Conservation (phyloP, 2,888 invertebrate genomes). For the Eupithecia subfuscata region DNA sequence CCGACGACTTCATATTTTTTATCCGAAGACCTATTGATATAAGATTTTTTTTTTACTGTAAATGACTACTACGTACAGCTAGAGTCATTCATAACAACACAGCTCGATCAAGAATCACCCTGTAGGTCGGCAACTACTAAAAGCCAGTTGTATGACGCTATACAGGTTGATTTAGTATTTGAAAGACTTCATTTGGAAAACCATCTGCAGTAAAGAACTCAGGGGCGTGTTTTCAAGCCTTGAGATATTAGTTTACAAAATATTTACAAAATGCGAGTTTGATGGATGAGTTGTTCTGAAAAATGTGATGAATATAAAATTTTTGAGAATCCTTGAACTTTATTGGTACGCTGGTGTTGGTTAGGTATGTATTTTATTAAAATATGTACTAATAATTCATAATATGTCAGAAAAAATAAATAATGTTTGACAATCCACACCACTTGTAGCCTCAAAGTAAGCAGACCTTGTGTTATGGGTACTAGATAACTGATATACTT, state of each 20-base stretch:
- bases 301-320: background rate
- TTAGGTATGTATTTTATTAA: too few species aligned
- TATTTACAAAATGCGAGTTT: background rate
- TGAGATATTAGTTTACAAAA: constrained; percentile 10
- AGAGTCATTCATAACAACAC: background rate
- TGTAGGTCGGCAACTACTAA: constrained; percentile 60
- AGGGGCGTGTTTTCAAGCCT: constrained; percentile 14
- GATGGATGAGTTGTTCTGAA: background rate
- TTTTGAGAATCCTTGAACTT: background rate
- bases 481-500: too few species aligned
- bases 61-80: too few species aligned
- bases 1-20: background rate
- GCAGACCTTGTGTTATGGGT: too few species aligned
- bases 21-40: too few species aligned
- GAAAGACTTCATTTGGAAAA: constrained; percentile 32
- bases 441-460: too few species aligned
- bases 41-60: too few species aligned
- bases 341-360: background rate
- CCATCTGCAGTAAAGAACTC: constrained; percentile 31
- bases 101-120: constrained; percentile 20
- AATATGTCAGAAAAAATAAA: too few species aligned
- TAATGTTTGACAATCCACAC: too few species aligned
- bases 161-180: constrained; percentile 36
- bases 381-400: too few species aligned
- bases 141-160: constrained; percentile 42